A percentile compares a stretch with the other conserved stretches of the same genome.
phyloP scores from a whole-genome alignment of 2,888 invertebrate genomes.

The Oscheius sp. region DNA sequence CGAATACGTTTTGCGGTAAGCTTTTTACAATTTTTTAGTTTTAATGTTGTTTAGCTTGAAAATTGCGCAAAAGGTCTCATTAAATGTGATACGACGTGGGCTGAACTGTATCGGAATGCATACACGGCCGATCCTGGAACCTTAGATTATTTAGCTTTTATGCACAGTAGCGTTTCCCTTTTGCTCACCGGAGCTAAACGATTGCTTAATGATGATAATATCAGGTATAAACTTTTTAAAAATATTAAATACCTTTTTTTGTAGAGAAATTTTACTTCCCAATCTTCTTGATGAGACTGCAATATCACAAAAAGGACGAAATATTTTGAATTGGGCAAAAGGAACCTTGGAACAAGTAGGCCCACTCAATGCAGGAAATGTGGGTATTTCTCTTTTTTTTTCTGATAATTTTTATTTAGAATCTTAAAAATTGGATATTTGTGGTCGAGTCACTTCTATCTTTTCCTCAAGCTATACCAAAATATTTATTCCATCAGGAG shows the following conservation, averaged over 20 bases:
- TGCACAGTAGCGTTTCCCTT: not conserved
- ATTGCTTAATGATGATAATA: not conserved
- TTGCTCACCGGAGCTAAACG: not conserved
- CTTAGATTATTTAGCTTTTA: constrained; percentile 35
- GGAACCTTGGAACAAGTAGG: not conserved
- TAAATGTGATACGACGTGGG: constrained; percentile 37
- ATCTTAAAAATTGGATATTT: not conserved
- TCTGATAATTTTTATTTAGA: constrained; percentile 12
- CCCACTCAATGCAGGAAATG: not conserved
- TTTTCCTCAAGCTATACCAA: constrained; percentile 32
- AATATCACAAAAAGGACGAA: not conserved
- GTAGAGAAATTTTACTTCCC: constrained; percentile 14
- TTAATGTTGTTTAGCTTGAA: constrained; percentile 4
- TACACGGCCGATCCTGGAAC: constrained; percentile 45
- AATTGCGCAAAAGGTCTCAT: not conserved
- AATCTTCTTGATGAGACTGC: constrained; percentile 13
- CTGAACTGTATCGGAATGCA: constrained; percentile 35
- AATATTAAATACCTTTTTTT: not conserved
- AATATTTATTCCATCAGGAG: constrained; percentile 52
- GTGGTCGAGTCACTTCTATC: not conserved
- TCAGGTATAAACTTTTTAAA: not conserved
- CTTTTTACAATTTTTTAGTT: not conserved
- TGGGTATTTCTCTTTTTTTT: too few species aligned
- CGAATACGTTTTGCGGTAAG: not conserved
- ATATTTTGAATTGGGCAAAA: constrained; percentile 10